Base-by-base conservation (phyloP, 2,888 invertebrate species). In the Scelioninae gen. 1 region DNA sequence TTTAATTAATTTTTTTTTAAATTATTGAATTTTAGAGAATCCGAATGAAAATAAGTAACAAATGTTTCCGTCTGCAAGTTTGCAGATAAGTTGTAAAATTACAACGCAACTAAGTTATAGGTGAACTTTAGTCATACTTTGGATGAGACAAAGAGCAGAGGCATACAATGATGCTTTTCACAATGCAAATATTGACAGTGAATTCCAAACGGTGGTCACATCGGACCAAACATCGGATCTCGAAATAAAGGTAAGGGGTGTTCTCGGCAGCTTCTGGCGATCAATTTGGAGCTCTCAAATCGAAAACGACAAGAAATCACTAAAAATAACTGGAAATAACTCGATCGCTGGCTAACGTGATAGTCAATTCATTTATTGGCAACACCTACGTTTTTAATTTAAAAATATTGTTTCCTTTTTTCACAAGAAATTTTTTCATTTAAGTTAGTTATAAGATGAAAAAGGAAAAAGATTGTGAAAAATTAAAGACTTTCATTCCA, bases 171-270 rank as follows among this genome's bases (percentile, higher is more conserved):
- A 77, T 68, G 75, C 78, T 84, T 81, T 84, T 75, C 80, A 68
- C 74, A 53, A 66, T 71, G 75, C 80, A 77, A 84, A 84, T 84
- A 84, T 84, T 84, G 84, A 84, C 84, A 71, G 55, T 55, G 71
- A 63, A 66, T 72, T 47, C 68, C 31, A 49, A 66, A 34, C 58
- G 43, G 71, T 43, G 49, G 62, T n/a, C 23, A 49, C 68, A 83
- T 43, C 23, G 23, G 23, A 23, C 4, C n/a, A n/a, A n/a, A n/a
- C n/a, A 40, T 80, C 80, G 72, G 51, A 45, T 80, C 79, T 83
- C 66, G 56, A 76, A 83, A 80, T 80, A 80, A 83, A 83, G 76
- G 83, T 72, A 29, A 83, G 71, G 80, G 79, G 72, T 62, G 49
- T n/a, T 23, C 56, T 43, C 56, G 40, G 56, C 65, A 11, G 34